Evolutionary conservation across 2,888 invertebrate genomes (phyloP).

Genomic region (Ornithoptera priamus): DNA sequence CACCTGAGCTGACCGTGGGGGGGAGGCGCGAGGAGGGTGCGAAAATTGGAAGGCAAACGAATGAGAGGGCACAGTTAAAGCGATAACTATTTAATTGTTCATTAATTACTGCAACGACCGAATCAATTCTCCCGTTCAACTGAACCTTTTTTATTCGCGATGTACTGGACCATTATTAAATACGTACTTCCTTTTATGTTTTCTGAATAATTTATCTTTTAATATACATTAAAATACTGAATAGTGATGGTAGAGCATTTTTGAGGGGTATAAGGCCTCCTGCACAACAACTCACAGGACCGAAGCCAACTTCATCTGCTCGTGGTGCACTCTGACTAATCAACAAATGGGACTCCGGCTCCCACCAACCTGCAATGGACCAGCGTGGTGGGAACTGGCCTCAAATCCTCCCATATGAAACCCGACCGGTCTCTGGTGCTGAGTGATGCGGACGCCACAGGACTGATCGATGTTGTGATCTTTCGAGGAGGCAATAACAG

Average conservation of each 20-base stretch:
- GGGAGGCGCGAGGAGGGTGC: slow-evolving; percentile 8
- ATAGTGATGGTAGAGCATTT: background rate
- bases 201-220: background rate
- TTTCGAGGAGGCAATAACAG: no score
- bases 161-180: slow-evolving; percentile 33
- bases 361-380: no score
- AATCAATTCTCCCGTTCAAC: slow-evolving; percentile 33
- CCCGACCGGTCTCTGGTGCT: no score
- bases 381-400: no score
- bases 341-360: no score
- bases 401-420: no score
- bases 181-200: background rate
- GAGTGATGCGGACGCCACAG: no score
- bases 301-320: no score
- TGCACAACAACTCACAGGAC: no score
- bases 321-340: no score
- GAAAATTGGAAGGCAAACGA: slow-evolving; percentile 22
- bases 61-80: slow-evolving; percentile 24
- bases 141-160: slow-evolving; percentile 40
- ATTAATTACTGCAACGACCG: slow-evolving; percentile 29
- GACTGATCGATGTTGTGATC: no score
- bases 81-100: slow-evolving; percentile 30
- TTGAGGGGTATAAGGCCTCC: no score
- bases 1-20: slow-evolving; percentile 39
- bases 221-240: background rate